These are phyloP conservation scores for Lanistes nyassanus DNA, from an alignment of 1,140 invertebrate genomes.

Conservation along the genomic window DNA sequence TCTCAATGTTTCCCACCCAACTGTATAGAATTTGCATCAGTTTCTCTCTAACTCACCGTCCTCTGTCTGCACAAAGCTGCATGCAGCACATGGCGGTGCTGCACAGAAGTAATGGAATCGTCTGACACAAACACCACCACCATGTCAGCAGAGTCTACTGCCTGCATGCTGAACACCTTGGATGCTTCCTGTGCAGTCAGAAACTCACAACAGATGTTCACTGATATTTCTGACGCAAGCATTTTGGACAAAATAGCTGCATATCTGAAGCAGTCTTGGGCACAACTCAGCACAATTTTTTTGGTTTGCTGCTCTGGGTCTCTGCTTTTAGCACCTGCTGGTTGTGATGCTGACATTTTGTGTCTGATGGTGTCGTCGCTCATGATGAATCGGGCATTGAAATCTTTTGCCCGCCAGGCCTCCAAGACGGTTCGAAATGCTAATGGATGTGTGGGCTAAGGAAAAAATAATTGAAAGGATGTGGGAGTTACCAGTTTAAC, in stretches of 20 bases:
- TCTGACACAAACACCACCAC: slow-evolving; percentile 45
- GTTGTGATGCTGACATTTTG: neutral
- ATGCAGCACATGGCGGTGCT: slow-evolving; percentile 44
- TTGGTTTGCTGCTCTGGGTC: neutral
- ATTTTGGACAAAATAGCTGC: slow-evolving; percentile 29
- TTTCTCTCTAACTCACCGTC: neutral
- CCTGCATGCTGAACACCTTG: slow-evolving; percentile 18
- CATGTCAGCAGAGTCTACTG: slow-evolving; percentile 36
- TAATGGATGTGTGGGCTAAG: neutral
- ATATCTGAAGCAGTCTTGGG: slow-evolving; percentile 33
- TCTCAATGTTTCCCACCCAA: too few relatives aligned
- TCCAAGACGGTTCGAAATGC: neutral
- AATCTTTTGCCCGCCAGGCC: neutral
- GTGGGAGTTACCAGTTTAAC: too few relatives aligned
- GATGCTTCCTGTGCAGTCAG: neutral
- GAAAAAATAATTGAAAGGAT: neutral
- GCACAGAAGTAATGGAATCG: slow-evolving; percentile 31
- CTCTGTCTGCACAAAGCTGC: slow-evolving; percentile 42
- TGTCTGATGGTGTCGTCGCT: neutral
- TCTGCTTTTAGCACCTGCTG: neutral
- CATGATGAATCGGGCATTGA: slow-evolving; percentile 7
- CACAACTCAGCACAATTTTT: slow-evolving; percentile 37
- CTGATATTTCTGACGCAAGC: slow-evolving; percentile 1
- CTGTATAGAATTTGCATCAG: too few relatives aligned
- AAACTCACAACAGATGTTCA: slow-evolving; percentile 14